Base-by-base conservation (phyloP, 1,140 invertebrate species). In the Procambarus virginalis region DNA sequence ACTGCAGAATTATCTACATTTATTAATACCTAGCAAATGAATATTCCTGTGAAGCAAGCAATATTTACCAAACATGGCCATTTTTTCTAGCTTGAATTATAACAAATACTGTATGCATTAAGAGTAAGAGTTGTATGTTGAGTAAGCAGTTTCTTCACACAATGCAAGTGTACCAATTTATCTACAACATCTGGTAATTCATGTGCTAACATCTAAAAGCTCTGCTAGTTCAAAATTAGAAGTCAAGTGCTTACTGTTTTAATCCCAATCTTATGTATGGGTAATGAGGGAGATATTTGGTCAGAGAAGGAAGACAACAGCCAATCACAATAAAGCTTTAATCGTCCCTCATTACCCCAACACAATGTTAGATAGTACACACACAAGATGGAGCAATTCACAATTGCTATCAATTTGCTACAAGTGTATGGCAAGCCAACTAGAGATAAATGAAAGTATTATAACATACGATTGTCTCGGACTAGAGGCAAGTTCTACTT, bases 201-300 rank as follows among this genome's bases (percentile, higher is more conserved):
- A 34, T 48, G 84, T 86, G 84, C 84, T 86, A 86, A 86, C 84
- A 86, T 73, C 75, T 86, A 86, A 58, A 86, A 86, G 84, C 84
- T 77, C 73, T 55, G 84, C 84, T 86, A 86, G 34, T 85, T 49
- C 76, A 86, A 86, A 78, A 75, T 68, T 34, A 22, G 22, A 85
- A 85, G 83, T 68, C 49, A 77, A 86, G 84, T 86, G 84, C 84
- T 55, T 46, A n/a, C 75, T 60, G 45, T 55, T 68, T 68, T 77
- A 77, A 14, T 58, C 48, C 48, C 22, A 68, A 46, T 58, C 70
- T 73, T 60, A 22, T 76, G 84, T 48, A 48, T 78, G 79, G 79
- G 79, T 14, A 17, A 58, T 51, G 79, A 81, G 79, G 49, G 75
- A 17, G 46, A 51, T 76, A 58, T 22, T 45, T 60, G 84, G n/a